Percentiles rank a stretch among this genome's conserved stretches.
Conservation (phyloP, 1,140 invertebrate genomes). For the Apis florea region DNA sequence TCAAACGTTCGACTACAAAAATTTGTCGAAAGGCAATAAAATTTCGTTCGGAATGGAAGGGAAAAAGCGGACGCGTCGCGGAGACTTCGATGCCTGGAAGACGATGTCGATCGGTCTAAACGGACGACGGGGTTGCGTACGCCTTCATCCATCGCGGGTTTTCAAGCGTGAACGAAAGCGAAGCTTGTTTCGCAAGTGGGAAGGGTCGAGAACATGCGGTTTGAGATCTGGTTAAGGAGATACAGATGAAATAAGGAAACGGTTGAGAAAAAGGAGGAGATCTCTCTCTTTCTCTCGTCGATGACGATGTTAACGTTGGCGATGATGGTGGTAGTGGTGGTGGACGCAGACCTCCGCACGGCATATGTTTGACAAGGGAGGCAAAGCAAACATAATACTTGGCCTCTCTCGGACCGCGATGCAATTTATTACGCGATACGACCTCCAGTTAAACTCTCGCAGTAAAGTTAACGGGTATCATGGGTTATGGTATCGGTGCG, state of each 20-base stretch:
- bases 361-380: conserved; percentile 66
- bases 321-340: conserved; percentile 17
- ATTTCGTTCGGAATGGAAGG: too few species aligned
- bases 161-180: not conserved
- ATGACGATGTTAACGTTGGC: conserved; percentile 20
- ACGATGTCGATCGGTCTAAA: not conserved
- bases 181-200: not conserved
- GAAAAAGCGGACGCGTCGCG: not conserved
- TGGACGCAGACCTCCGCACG: conserved; percentile 42
- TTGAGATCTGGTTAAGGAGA: conserved; percentile 28
- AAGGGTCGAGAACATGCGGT: not conserved
- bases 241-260: conserved; percentile 23
- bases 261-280: not conserved
- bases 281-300: not conserved
- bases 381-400: conserved; percentile 62
- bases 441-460: conserved; percentile 61
- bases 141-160: not conserved
- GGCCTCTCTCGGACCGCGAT: conserved; percentile 39
- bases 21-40: too few species aligned
- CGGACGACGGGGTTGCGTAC: not conserved
- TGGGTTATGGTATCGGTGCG: conserved; percentile 29
- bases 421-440: conserved; percentile 68
- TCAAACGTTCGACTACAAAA: too few species aligned
- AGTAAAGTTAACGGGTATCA: conserved; percentile 34
- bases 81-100: conserved; percentile 22